Evolutionary conservation across 1,140 invertebrate species (phyloP), one percentile per base, ranked within the genome.

Genomic region (Polypedilum vanderplanki): DNA sequence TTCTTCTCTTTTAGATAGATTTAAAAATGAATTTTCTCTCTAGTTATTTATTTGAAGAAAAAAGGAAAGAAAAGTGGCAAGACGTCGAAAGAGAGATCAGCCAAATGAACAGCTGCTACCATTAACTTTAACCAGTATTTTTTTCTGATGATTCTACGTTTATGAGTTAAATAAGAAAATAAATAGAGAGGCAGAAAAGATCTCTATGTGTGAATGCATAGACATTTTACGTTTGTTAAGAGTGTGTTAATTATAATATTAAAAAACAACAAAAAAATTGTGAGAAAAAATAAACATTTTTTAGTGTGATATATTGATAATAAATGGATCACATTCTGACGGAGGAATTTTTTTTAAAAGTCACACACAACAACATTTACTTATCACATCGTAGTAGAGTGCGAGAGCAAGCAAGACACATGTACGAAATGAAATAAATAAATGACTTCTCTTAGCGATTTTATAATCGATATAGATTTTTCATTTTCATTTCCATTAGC

Each of bases 241-340:
- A 70, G 65, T 22, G 65, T 70, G 65, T 70, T 70, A 70, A 70
- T 70, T 70, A 70, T 70, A 33, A 33, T 33, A 33, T 20, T 20
- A 9, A 70, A 70, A 20, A 70, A 70, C 5, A 70, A 18, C 20
- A 22, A 70, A 5, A 8, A 9, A 17, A n/a, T 1, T 17, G n/a
- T 17, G 17, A 70, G 17, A 12, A 70, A 70, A 20, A 70, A 33
- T 33, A 33, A 33, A 33, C 5, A 33, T 33, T 33, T n/a, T 33
- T 33, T 5, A 18, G 7, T 70, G 65, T 70, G 20, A 70, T 70
- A 70, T 70, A 70, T 70, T 70, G 65, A 70, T 70, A 70, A 70
- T 70, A 70, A 70, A 70, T 70, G 65, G 17, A 4, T 70, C 65
- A 70, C 65, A 70, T 70, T 70, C 4, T 7, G 17, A 9, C 18